Percentiles rank a stretch among this genome's conserved stretches.
These are phyloP conservation scores for Elephantulus edwardii DNA, from an alignment of 2,113 vertebrate species.

Conservation along the genomic window DNA sequence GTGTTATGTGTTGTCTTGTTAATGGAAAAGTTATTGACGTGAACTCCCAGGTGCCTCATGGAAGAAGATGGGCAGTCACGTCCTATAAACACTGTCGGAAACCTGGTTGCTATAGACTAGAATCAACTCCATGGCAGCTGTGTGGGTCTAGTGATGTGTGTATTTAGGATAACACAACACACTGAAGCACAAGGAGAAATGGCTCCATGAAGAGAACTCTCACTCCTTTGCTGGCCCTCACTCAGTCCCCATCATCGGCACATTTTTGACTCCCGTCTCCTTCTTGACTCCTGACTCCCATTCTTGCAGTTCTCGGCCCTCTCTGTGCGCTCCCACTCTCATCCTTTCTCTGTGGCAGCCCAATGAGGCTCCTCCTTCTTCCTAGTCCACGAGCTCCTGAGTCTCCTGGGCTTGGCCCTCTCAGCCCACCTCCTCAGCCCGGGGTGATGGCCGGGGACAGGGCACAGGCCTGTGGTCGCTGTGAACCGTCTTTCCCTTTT, in stretches of 20 bases:
- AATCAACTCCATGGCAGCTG: no score
- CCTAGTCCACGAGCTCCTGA: background rate
- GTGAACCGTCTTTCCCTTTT: background rate
- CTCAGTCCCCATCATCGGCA: fast-evolving
- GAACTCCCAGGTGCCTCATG: no score
- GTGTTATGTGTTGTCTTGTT: no score
- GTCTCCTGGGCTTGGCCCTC: no score
- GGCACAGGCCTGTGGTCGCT: background rate
- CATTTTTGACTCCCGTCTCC: no score
- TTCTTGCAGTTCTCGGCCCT: background rate
- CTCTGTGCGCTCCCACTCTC: background rate
- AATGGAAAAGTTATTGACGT: no score
- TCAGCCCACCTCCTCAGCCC: background rate
- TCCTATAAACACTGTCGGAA: no score
- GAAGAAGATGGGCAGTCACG: no score
- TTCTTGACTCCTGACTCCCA: background rate
- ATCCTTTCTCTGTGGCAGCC: background rate
- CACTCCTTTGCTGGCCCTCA: no score
- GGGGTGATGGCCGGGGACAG: background rate
- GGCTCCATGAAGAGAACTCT: background rate
- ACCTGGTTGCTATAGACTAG: no score
- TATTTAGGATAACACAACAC: background rate
- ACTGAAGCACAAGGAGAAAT: background rate
- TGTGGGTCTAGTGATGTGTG: background rate
- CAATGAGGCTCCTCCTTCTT: background rate